phyloP scores from a whole-genome alignment of 2,113 vertebrate genomes.

The Chloropsis cyanopogon region DNA sequence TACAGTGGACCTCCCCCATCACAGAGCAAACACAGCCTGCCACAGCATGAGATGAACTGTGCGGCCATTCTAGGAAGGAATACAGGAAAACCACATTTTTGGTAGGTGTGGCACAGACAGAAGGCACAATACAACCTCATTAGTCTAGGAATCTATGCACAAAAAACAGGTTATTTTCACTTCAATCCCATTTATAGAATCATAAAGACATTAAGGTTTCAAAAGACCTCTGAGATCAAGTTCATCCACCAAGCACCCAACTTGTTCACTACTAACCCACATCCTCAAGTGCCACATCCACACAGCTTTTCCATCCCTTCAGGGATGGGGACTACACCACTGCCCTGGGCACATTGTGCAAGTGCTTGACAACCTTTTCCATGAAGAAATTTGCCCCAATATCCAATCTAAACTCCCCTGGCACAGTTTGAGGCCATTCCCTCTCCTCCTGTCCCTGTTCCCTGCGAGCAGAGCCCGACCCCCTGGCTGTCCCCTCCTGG shows the following conservation, averaged over 20 bases:
- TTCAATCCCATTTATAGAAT: accelerated
- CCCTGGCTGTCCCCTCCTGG: neutral
- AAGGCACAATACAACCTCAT: neutral
- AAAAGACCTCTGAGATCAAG: neutral
- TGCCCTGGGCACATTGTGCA: neutral
- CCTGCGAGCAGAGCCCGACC: accelerated
- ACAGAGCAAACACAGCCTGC: neutral
- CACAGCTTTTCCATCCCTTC: neutral
- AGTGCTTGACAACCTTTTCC: accelerated
- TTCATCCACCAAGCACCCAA: neutral
- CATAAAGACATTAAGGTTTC: neutral
- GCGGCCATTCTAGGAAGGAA: neutral
- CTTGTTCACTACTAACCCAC: neutral
- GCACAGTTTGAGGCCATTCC: accelerated
- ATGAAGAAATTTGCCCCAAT: neutral
- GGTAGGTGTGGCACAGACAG: neutral
- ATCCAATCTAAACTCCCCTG: neutral
- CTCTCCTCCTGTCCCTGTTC: neutral
- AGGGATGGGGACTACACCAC: too few relatives aligned
- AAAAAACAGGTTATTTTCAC: neutral
- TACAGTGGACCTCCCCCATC: neutral
- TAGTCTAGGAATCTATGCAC: neutral
- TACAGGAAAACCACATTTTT: neutral
- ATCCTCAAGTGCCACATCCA: too few relatives aligned
- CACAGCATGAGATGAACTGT: neutral